Base-by-base conservation (phyloP, 2,888 invertebrate genomes). In the Hypselothyrea guttata region DNA sequence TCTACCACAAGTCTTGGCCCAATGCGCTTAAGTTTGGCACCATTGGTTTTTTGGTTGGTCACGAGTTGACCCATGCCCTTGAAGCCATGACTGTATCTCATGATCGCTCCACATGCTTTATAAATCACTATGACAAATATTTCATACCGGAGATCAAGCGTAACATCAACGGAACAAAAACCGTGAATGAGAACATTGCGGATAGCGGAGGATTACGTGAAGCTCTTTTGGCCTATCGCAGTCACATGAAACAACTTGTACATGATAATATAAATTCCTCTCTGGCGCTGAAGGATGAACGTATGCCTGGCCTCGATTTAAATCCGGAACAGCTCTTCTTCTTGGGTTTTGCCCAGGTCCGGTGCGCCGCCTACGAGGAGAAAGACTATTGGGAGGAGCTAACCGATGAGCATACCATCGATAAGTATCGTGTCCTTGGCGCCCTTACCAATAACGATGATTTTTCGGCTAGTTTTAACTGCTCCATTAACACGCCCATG, bases 11-110 rank as follows among this genome's bases (percentile, higher is more conserved):
- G 1, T 45, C 67, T 1, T 86, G 88, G 82, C 89, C 88, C 0
- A 79, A 86, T 15, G 79, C 88, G 0, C 49, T 88, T 0, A 89
- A 88, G 55, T 89, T 76, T 18, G 89, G 88, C 7, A 86, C 86
- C 1, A 61, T 88, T 1, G 88, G 89, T 0, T 89, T 79, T 18
- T 42, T 89, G 40, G 73, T 89, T 16, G 88, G 89, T 0, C 88
- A 89, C 33, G 88, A 89, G 60, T 62, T 89, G 15, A 88, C 89
- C 0, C 89, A 89, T 33, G 88, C 87, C 0, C 87, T 88, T 18
- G 89, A 89, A 51, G 72, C 77, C 1, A 52, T n/a, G n/a, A n/a
- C n/a, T n/a, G 78, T 77, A 0, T 89, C 87, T 33, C 35, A 54
- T 0, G 81, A 88, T 8, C 88, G 88, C 1, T 66, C 86, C 0